Base-by-base conservation (phyloP, 1,140 invertebrate species). In the Bombus fervidus region DNA sequence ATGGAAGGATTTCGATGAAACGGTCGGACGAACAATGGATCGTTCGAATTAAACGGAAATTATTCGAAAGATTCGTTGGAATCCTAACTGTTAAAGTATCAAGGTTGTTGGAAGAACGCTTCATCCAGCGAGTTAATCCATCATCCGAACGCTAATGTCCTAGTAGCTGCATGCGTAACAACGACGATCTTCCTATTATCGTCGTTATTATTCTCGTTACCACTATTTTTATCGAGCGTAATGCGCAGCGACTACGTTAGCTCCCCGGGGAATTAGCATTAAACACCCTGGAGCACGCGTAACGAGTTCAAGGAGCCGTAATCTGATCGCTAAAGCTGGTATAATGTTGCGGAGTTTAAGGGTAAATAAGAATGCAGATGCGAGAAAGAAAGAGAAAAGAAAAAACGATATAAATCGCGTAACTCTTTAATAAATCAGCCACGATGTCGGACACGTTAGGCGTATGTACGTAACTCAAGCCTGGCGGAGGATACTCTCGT, bases 261-360 rank as follows among this genome's bases (percentile, higher is more conserved):
- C 53, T 69, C 13, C 25, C 12, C 71, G n/a, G 18, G 12, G 68
- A 85, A 85, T 85, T 85, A 85, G 68, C 83, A 85, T 85, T 85
- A 85, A 79, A 57, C 83, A 31, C 28, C 39, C 53, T 10, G 76
- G 57, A 80, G 83, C 83, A 84, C 83, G 83, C 68, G 83, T 85
- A 85, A 85, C 68, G 83, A 85, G 83, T 85, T 85, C 83, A 85
- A 85, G 83, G 68, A 85, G 76, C 77, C 68, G 83, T 80, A 85
- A 85, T 85, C 83, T 71, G 83, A 85, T 85, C 76, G 57, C 77
- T 85, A 41, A 80, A 85, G 64, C 31, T 68, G 77, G 68, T 18
- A 73, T 62, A 85, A 85, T 39, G 77, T 80, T 59, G n/a, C 13
- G 28, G 43, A 39, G 62, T 9, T 13, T 15, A 53, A 31, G 41